A percentile compares a stretch with the other conserved stretches of the same genome.
Conservation (phyloP, 2,797 vertebrate genomes). For the Nyctalus aviator region DNA sequence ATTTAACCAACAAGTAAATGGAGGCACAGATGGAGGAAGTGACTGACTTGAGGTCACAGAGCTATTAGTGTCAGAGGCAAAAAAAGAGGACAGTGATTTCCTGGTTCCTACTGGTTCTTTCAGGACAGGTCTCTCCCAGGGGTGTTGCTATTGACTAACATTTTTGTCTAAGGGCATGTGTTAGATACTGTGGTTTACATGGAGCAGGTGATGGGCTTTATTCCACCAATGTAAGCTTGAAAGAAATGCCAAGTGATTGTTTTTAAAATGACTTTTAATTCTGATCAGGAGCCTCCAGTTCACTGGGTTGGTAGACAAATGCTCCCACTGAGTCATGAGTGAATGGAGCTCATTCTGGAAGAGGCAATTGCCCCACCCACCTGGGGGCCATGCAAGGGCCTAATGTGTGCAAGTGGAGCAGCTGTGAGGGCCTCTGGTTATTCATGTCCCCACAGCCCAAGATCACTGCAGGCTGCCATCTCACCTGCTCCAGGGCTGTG, state of each 20-base stretch:
- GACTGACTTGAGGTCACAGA: not conserved
- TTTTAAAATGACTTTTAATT: not conserved
- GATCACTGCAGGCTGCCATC: not conserved
- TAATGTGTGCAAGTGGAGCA: fast-evolving
- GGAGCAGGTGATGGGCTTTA: not conserved
- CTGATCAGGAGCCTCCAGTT: not conserved
- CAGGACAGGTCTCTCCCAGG: not conserved
- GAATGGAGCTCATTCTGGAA: not conserved
- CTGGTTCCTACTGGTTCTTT: not conserved
- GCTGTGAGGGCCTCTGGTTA: not conserved
- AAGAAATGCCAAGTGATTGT: not conserved
- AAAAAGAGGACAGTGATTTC: not conserved
- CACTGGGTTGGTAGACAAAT: not conserved
- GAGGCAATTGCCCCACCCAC: fast-evolving
- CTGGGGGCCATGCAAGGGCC: not conserved
- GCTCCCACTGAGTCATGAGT: not conserved
- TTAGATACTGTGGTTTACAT: not conserved
- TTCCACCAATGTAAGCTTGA: not conserved
- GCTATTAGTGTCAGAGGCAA: not conserved
- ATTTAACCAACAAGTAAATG: conserved; percentile 18
- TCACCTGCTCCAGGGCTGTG: not conserved
- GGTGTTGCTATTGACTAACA: not conserved
- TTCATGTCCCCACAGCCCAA: not conserved
- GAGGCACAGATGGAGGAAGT: not conserved
- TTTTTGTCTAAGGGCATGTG: not conserved